phyloP scores from a whole-genome alignment of 2,113 vertebrate species.

The Entelurus aequoreus region DNA sequence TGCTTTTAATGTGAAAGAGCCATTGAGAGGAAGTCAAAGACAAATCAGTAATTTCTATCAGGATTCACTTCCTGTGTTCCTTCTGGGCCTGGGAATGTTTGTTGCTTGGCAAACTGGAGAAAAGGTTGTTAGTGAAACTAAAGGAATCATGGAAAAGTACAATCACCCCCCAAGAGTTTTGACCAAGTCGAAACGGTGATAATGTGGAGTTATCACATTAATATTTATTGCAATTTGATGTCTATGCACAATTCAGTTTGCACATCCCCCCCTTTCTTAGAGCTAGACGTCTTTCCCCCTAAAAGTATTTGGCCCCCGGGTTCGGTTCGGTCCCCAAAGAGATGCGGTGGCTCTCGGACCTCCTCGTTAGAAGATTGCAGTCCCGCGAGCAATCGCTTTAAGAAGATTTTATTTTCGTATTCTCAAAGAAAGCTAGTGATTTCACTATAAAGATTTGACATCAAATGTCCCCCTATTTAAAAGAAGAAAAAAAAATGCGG shows the following conservation, averaged over 20 bases:
- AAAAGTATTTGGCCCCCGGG: no score
- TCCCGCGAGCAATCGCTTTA: conserved; percentile 17
- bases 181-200: conserved; percentile 60
- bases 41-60: conserved; percentile 64
- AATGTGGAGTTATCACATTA: conserved; percentile 53
- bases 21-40: conserved; percentile 55
- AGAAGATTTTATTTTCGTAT: conserved; percentile 13
- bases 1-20: conserved; percentile 49
- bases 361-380: not conserved
- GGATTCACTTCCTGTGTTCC: conserved; percentile 58
- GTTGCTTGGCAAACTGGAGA: conserved; percentile 49
- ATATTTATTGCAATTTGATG: conserved; percentile 70
- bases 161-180: conserved; percentile 62
- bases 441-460: conserved; percentile 52
- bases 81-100: conserved; percentile 54
- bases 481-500: conserved; percentile 11
- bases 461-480: conserved; percentile 47
- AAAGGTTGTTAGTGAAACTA: conserved; percentile 51
- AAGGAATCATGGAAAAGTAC: conserved; percentile 63
- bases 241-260: conserved; percentile 71
- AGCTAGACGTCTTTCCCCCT: conserved; percentile 43
- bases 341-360: conserved; percentile 16
- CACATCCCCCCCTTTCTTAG: conserved; percentile 50
- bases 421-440: conserved; percentile 23
- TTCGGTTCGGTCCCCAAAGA: no score